Evolutionary conservation across 2,888 invertebrate genomes (phyloP), one percentile per base, ranked within the genome.

Genomic region (Bruchidius siliquastri): DNA sequence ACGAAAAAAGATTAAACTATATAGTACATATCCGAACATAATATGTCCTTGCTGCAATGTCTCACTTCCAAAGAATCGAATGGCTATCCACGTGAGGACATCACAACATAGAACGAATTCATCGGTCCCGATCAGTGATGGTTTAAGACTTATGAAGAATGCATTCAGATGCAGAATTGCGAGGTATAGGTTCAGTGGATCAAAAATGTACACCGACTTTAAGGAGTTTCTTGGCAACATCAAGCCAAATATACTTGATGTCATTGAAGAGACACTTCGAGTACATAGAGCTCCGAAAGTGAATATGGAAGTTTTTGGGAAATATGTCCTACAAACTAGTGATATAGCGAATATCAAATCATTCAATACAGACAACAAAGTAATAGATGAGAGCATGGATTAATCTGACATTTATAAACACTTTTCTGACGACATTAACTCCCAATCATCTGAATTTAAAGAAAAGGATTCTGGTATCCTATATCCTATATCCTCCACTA

Each of bases 381-480:
- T 49, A 49, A 49, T 49, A 13, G 8, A 49, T 49, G 49, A 49
- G 18, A 18, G 49, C 8, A 18, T 49, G 49, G 49, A 49, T 18
- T 70, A 22, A 70, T 70, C 22, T 30, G 26, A 70, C 2, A 20
- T 70, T 70, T 70, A 21, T 8, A 3, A 70, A 22, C 30, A 49
- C 18, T 70, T 70, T 30, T 49, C 66, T 21, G 21, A 68, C 21
- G 32, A 26, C 20, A 32, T 69, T 20, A 21, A n/a, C 21, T 21
- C 22, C 20, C 32, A 73, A 49, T 21, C 73, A n/a, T 22, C 67
- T 20, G 69, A 72, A 69, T 32, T 72, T n/a, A 21, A 22, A 69
- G 72, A 72, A 66, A 72, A 66, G 66, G 69, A 69, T 70, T 72
- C 72, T 21, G 72, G 70, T 69, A 30, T 32, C 21, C 69, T 32